These are phyloP conservation scores for Atopsyche davidsoni DNA, from an alignment of 1,140 invertebrate species.

Conservation along the genomic window DNA sequence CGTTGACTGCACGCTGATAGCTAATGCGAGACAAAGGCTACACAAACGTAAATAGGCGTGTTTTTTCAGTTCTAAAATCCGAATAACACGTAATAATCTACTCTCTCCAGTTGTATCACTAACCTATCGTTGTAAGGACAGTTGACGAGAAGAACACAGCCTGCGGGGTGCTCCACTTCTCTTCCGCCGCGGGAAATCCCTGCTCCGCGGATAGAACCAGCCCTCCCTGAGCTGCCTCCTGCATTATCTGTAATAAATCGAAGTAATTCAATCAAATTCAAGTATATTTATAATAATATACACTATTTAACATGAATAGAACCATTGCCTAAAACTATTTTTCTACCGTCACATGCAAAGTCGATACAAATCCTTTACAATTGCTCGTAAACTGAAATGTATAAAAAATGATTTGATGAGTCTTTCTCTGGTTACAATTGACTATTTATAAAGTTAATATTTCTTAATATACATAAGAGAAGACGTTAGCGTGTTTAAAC, in stretches of 20 bases:
- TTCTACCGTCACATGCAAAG: background rate
- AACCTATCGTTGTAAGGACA: conserved; percentile 78
- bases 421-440: too few species aligned
- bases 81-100: background rate
- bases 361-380: too few species aligned
- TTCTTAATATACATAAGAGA: too few species aligned
- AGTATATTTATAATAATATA: conserved; percentile 3
- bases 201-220: conserved; percentile 50
- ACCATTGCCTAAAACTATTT: background rate
- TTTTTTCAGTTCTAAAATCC: too few species aligned
- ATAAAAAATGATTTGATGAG: too few species aligned
- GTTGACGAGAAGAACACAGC: conserved; percentile 81
- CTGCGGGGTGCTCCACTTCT: conserved; percentile 71
- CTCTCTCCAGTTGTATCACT: conserved; percentile 24
- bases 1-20: too few species aligned
- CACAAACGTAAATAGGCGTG: too few species aligned
- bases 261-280: too few species aligned
- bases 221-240: conserved; percentile 58
- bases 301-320: background rate
- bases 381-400: too few species aligned
- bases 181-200: conserved; percentile 50
- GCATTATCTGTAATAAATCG: conserved; percentile 44
- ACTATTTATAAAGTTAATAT: too few species aligned
- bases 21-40: too few species aligned
- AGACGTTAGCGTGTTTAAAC: too few species aligned